These are phyloP conservation scores for Delphinus delphis DNA, from an alignment of 2,113 vertebrate genomes.

Conservation along the genomic window DNA sequence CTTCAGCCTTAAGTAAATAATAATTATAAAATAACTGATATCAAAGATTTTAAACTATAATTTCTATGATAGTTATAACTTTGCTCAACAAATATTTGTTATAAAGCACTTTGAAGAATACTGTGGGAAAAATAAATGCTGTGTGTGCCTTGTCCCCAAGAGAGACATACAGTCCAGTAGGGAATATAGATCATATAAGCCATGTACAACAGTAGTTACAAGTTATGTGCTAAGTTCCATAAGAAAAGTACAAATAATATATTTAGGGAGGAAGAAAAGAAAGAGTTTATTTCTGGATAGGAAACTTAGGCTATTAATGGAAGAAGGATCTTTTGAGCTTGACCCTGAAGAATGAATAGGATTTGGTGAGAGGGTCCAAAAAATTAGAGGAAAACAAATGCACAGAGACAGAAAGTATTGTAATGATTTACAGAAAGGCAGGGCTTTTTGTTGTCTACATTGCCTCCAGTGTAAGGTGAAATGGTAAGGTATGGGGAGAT, in stretches of 20 bases:
- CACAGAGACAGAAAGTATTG: neutral
- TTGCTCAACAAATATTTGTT: slow-evolving; percentile 22
- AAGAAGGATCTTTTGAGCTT: neutral
- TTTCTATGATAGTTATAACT: neutral
- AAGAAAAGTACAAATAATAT: neutral
- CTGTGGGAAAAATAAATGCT: neutral
- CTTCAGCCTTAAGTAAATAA: neutral
- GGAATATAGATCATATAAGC: neutral
- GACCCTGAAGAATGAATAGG: neutral
- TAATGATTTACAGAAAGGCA: neutral
- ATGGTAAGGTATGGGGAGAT: neutral
- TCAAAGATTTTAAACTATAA: slow-evolving; percentile 19
- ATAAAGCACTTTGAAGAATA: neutral
- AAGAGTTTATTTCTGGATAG: neutral
- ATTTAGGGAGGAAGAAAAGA: neutral
- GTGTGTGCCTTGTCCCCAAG: neutral
- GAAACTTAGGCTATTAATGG: neutral
- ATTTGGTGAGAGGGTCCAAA: neutral
- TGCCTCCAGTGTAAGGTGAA: neutral
- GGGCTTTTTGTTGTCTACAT: neutral
- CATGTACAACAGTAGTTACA: neutral
- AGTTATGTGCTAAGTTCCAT: neutral
- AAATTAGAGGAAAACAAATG: neutral
- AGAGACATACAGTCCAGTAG: neutral
- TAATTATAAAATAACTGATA: neutral